Percentiles rank a stretch among this genome's conserved stretches.
phyloP scores from a whole-genome alignment of 2,888 invertebrate genomes.

The Ernsta delagoae region DNA sequence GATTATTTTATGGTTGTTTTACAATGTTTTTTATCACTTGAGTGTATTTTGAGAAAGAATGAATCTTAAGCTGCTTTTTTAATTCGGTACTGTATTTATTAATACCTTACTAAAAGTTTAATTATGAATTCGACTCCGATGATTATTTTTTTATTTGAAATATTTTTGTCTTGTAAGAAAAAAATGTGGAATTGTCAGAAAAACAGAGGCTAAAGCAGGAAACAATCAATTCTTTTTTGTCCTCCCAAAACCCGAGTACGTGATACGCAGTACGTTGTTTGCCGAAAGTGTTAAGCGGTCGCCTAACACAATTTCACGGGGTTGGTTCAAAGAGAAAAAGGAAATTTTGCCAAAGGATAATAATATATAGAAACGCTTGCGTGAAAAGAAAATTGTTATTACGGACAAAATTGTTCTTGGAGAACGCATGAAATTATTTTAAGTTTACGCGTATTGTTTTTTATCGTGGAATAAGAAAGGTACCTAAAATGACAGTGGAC shows the following conservation, averaged over 20 bases:
- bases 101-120: no score
- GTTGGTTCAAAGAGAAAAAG: constrained; percentile 33
- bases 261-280: constrained; percentile 40
- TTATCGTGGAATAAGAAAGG: no score
- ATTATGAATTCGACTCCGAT: no score
- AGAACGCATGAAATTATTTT: not conserved
- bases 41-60: no score
- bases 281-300: constrained; percentile 43
- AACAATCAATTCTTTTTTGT: constrained; percentile 4
- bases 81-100: no score
- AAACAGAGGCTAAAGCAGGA: not conserved
- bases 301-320: constrained; percentile 45
- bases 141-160: no score
- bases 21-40: no score
- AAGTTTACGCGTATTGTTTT: no score
- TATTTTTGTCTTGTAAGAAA: no score
- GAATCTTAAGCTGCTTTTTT: no score
- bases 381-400: not conserved
- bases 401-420: not conserved
- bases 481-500: no score
- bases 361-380: not conserved
- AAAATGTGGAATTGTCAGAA: not conserved
- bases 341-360: not conserved
- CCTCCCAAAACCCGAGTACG: constrained; percentile 27
- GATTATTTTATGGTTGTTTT: no score